phyloP scores from a whole-genome alignment of 2,888 invertebrate genomes.

The Microchrysa polita region DNA sequence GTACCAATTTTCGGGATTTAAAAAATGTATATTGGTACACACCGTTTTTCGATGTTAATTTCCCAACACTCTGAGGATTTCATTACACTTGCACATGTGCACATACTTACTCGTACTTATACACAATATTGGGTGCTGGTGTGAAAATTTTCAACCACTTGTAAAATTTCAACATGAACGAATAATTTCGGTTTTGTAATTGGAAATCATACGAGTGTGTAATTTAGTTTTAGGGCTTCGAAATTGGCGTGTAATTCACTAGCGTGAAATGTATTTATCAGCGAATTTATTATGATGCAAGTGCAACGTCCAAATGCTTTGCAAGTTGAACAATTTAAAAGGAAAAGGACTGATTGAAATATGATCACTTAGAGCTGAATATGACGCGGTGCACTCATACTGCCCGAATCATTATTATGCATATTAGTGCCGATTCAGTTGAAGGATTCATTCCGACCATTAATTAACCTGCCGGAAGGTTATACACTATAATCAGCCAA shows the following conservation, averaged over 20 bases:
- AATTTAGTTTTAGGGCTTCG: slow-evolving; percentile 37
- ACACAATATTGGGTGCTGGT: slow-evolving; percentile 2
- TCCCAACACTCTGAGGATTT: neutral
- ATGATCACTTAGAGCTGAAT: slow-evolving; percentile 16
- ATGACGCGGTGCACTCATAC: neutral
- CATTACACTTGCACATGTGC: too few relatives aligned
- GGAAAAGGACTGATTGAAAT: slow-evolving; percentile 33
- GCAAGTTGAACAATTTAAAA: neutral
- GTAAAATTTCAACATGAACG: slow-evolving; percentile 40
- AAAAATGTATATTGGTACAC: neutral
- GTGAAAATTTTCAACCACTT: slow-evolving; percentile 41
- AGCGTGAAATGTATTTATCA: slow-evolving; percentile 15
- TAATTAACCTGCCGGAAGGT: slow-evolving; percentile 17
- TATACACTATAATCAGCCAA: neutral
- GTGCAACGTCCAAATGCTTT: slow-evolving; percentile 23
- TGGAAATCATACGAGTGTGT: slow-evolving; percentile 36
- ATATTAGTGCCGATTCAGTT: too few relatives aligned
- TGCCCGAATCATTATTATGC: neutral
- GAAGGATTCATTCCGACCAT: slow-evolving; percentile 4
- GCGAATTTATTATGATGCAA: slow-evolving; percentile 31
- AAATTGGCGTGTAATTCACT: neutral
- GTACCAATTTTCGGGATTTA: slow-evolving; percentile 35
- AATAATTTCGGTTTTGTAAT: slow-evolving; percentile 38
- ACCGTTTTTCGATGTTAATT: neutral
- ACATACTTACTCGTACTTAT: too few relatives aligned